phyloP scores from a whole-genome alignment of 2,888 invertebrate genomes.

The Alviniconcha strummeri region DNA sequence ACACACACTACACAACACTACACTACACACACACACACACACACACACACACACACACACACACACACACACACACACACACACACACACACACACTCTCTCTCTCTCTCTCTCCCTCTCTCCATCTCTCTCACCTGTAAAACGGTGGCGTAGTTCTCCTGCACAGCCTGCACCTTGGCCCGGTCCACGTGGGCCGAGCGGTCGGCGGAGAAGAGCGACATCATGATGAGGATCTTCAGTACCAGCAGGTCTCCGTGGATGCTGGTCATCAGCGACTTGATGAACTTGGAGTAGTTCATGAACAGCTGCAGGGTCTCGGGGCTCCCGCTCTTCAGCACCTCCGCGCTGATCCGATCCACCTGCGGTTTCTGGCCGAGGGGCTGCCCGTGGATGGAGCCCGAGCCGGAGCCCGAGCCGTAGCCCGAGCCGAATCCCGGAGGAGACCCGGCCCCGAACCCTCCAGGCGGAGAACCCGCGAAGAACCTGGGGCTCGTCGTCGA shows the following conservation, averaged over 20 bases:
- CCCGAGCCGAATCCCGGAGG: neutral
- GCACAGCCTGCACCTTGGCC: slow-evolving; percentile 53
- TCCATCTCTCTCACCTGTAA: slow-evolving; percentile 42
- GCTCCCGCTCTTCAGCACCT: slow-evolving; percentile 56
- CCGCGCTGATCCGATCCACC: slow-evolving; percentile 52
- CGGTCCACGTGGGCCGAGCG: slow-evolving; percentile 52
- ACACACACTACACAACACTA: neutral
- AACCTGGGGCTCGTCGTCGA: too few species aligned
- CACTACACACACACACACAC: neutral
- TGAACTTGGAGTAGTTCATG: slow-evolving; percentile 67
- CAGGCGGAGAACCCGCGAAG: too few species aligned
- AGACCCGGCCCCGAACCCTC: too few species aligned
- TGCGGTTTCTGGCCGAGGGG: neutral
- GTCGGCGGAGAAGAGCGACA: slow-evolving; percentile 64
- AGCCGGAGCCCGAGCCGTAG: neutral
- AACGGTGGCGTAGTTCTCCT: slow-evolving; percentile 64
- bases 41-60: slow-evolving; percentile 16
- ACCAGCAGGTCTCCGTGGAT: slow-evolving; percentile 64
- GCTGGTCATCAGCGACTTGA: slow-evolving; percentile 59
- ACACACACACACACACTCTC: neutral
- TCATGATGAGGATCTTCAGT: slow-evolving; percentile 66
- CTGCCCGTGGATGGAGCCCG: neutral
- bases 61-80: slow-evolving; percentile 17
- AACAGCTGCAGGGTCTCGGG: slow-evolving; percentile 62
- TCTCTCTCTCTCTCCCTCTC: too few species aligned